A percentile compares a stretch with the other conserved stretches of the same genome.
These are phyloP conservation scores for Albula glossodonta DNA, from an alignment of 2,113 vertebrate genomes.

Conservation along the genomic window DNA sequence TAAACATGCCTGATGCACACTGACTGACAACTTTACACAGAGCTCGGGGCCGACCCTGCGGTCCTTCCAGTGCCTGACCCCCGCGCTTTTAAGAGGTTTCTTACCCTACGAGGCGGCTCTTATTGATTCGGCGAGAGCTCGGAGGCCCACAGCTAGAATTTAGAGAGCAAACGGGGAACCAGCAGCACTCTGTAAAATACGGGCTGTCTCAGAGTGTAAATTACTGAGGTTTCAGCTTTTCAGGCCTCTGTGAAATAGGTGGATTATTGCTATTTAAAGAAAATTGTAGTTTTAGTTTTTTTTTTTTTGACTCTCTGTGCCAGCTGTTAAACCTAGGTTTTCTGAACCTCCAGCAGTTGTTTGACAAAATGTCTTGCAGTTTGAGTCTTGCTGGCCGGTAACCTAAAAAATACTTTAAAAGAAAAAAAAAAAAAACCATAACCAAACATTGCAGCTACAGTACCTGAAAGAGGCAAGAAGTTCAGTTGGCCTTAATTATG, in stretches of 20 bases:
- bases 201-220: background rate
- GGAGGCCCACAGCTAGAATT: background rate
- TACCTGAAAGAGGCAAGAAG: background rate
- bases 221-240: background rate
- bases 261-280: background rate
- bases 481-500: constrained; percentile 8
- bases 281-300: background rate
- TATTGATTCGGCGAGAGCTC: background rate
- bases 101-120: background rate
- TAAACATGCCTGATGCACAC: background rate
- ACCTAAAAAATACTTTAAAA: background rate
- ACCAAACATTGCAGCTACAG: constrained; percentile 21
- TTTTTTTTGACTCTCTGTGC: background rate
- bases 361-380: background rate
- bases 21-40: background rate
- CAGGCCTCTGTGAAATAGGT: background rate
- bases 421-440: background rate
- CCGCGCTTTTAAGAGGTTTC: background rate
- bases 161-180: background rate
- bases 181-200: background rate
- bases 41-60: background rate
- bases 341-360: background rate
- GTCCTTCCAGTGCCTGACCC: background rate
- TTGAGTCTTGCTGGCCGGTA: background rate
- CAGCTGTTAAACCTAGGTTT: background rate